phyloP scores from a whole-genome alignment of 2,888 invertebrate genomes.

The Mimachlamys varia region DNA sequence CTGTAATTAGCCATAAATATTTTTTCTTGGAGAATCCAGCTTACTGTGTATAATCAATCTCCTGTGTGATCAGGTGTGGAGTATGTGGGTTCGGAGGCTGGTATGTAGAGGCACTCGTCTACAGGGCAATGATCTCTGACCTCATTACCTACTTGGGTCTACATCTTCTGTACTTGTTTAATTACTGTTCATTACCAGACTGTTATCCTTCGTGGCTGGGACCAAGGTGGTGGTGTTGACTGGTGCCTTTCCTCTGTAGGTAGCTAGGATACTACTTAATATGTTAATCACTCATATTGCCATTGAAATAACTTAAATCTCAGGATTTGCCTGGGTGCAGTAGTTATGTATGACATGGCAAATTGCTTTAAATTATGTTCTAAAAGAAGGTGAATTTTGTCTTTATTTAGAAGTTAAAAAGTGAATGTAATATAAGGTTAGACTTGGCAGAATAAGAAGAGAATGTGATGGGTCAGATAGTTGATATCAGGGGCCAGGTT shows the following conservation, averaged over 20 bases:
- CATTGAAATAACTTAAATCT: too few relatives aligned
- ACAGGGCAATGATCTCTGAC: constrained; percentile 23
- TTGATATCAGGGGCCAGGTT: too few relatives aligned
- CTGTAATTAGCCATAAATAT: too few relatives aligned
- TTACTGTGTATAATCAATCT: not conserved
- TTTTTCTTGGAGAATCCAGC: not conserved
- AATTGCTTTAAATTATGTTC: too few relatives aligned
- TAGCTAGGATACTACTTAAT: not conserved
- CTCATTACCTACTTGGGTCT: not conserved
- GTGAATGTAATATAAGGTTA: not conserved
- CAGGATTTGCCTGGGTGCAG: too few relatives aligned
- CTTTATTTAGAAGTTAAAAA: not conserved
- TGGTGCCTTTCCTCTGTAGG: not conserved
- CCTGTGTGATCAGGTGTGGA: not conserved
- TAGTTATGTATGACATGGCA: too few relatives aligned
- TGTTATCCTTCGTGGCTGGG: not conserved
- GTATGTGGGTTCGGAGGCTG: not conserved
- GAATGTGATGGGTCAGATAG: not conserved
- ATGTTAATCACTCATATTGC: too few relatives aligned
- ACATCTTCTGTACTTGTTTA: not conserved
- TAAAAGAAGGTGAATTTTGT: not conserved
- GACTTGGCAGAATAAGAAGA: not conserved
- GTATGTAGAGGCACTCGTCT: not conserved
- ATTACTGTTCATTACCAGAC: constrained; percentile 3
- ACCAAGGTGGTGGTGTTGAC: not conserved